Base-by-base conservation (phyloP, 2,888 invertebrate species). In the Perizoma flavofasciatum region DNA sequence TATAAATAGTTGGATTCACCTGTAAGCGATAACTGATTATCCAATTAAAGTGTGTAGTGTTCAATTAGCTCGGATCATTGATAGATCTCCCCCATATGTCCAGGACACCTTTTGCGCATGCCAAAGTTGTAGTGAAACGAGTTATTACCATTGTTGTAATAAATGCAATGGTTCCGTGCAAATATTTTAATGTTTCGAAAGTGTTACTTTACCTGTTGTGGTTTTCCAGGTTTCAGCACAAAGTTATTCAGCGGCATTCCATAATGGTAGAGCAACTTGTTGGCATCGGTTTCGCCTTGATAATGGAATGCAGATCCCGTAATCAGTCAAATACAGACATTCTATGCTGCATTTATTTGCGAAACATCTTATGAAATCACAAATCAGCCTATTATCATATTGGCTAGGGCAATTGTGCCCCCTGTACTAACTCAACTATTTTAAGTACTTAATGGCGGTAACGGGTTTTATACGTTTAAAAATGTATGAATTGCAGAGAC, bases 71-170 rank as follows among this genome's bases (percentile, higher is more conserved):
- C 74, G 69, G 72, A 70, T 78, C 80, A 83, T 82, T 83, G 83
- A 86, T 84, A 83, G 84, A 86, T 79, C 79, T 78, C 73, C 75
- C 68, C 70, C 71, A 39, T 54, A 55, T 52, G 58, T 43, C 43
- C 63, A 67, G 78, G 73, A 78, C 82, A 82, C 82, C 83, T 86
- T 83, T 79, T 78, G 78, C 83, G 75, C 83, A 83, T 83, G 85
- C 80, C 75, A 62, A 70, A 61, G 71, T 67, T 64, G 68, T 70
- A 65, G 71, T 50, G 49, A 53, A 68, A 63, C 60, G 59, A 58
- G 63, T 66, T 63, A 48, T 33, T 45, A 58, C 58, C 43, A 69
- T 62, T 57, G 63, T 61, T 54, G 56, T 59, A 48, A 47, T 52
- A 45, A 65, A 33, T 55, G 58, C 53, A 62, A 56, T 55, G 63